Conservation (phyloP, 1,140 invertebrate species). For the Brachystomella parvula region DNA sequence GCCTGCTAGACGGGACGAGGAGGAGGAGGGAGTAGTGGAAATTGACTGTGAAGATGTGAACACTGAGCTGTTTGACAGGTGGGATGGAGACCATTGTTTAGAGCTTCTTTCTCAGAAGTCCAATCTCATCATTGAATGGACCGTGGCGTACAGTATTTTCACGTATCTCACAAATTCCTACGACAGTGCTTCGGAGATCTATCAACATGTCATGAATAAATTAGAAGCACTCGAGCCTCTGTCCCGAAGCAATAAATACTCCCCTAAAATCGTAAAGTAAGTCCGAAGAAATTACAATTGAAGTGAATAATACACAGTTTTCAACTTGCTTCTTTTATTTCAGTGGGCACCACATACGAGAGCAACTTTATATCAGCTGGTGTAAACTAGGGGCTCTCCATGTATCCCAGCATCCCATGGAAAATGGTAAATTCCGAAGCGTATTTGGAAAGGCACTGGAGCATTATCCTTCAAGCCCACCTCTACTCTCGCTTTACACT, state of each 20-base stretch:
- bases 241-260: constrained; percentile 24
- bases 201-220: constrained; percentile 18
- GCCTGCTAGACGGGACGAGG: background rate
- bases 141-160: constrained; percentile 25
- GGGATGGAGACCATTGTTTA: constrained; percentile 29
- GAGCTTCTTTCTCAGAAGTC: constrained; percentile 29
- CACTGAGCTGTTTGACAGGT: background rate
- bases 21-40: background rate
- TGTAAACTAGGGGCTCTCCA: constrained; percentile 28
- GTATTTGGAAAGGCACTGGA: constrained; percentile 23
- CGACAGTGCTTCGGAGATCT: constrained; percentile 17
- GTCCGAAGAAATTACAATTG: no score
- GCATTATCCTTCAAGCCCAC: constrained; percentile 35
- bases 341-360: constrained; percentile 27
- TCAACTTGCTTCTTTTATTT: constrained; percentile 2
- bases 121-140: constrained; percentile 34
- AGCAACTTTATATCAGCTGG: constrained; percentile 34
- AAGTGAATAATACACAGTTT: no score
- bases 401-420: constrained; percentile 23
- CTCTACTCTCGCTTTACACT: constrained; percentile 28
- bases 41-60: constrained; percentile 2
- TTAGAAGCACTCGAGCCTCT: background rate
- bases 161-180: constrained; percentile 21
- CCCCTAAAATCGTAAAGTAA: constrained; percentile 26
- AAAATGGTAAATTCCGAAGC: constrained; percentile 30